Evolutionary conservation across 92 coral and sea anemone species (phyloP), one percentile per base, ranked within the genome.

Genomic region (Epizoanthus illoricatus): DNA sequence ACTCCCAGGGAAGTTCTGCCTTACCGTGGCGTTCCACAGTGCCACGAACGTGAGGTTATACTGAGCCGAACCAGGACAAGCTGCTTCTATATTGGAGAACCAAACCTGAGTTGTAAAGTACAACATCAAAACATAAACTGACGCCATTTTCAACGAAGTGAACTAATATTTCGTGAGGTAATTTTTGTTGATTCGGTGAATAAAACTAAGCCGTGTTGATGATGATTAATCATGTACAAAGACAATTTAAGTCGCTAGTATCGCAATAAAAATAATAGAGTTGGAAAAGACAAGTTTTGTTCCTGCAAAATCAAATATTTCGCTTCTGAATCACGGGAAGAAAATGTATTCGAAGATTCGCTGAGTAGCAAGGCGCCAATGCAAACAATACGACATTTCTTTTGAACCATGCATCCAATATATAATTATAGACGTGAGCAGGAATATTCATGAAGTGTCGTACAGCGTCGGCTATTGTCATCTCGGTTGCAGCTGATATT

Each of bases 381-480:
- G n/a, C 49, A 39, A 39, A 68, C 49, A 68, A 67, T 68, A 68
- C 28, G 9, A 52, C 42, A 19, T 5, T 36, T 41, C 45, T 33
- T 68, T 68, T 36, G 49, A 18, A 33, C 36, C 36, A 28, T 28
- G 36, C 36, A 28, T 1, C 47, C 40, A 19, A 16, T 24, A 4
- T 4, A 66, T 28, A 66, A 16, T 41, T 28, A 66, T 36, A 16
- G 28, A 7, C 20, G 49, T 17, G 12, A 68, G 13, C 8, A 33
- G 20, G 73, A 68, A 68, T 68, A 68, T 68, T 68, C n/a, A 67
- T 67, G 72, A 67, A 23, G 47, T 67, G 47, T 67, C 72, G 7
- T 67, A 28, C 55, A 13, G 15, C 55, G 55, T 1, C 55, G 55
- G 55, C 55, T 49, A 7, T 49, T 5, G 55, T 49, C 55, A 13